Evolutionary conservation across 2,113 vertebrate species (phyloP).

Genomic region (Neotragus moschatus): DNA sequence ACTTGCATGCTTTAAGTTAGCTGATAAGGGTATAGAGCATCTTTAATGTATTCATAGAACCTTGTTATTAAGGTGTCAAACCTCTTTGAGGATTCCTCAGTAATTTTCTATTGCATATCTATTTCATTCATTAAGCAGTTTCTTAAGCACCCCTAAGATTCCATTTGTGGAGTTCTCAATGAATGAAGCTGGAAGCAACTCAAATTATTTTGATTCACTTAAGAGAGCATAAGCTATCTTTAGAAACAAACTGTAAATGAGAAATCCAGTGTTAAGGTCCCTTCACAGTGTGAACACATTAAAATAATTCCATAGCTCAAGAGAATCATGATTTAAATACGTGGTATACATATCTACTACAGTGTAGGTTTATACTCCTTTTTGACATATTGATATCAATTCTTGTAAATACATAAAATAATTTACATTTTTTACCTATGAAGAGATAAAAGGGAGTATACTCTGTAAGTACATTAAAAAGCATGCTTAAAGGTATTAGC

Average conservation of each 20-base stretch:
- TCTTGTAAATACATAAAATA: background rate
- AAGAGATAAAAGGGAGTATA: background rate
- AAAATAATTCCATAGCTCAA: background rate
- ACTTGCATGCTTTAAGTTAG: background rate
- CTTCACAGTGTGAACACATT: background rate
- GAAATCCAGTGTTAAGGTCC: background rate
- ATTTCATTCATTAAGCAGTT: constrained; percentile 55
- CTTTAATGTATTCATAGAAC: constrained; percentile 43
- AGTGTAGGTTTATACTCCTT: background rate
- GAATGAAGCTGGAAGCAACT: constrained; percentile 40
- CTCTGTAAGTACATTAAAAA: background rate
- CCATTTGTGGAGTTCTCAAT: constrained; percentile 58
- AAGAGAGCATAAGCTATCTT: constrained; percentile 17
- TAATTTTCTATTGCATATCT: constrained; percentile 50
- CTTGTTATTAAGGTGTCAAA: constrained; percentile 53
- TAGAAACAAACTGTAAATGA: constrained; percentile 35
- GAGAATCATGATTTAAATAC: background rate
- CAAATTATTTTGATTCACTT: constrained; percentile 51
- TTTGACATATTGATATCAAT: background rate
- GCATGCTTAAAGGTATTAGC: background rate
- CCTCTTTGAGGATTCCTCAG: constrained; percentile 30
- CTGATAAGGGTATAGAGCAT: constrained; percentile 11
- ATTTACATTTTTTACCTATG: constrained; percentile 17
- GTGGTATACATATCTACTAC: background rate
- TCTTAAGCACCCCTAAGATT: constrained; percentile 4